Base-by-base conservation (phyloP, 2,113 vertebrate genomes). In the Calyptomena viridis region DNA sequence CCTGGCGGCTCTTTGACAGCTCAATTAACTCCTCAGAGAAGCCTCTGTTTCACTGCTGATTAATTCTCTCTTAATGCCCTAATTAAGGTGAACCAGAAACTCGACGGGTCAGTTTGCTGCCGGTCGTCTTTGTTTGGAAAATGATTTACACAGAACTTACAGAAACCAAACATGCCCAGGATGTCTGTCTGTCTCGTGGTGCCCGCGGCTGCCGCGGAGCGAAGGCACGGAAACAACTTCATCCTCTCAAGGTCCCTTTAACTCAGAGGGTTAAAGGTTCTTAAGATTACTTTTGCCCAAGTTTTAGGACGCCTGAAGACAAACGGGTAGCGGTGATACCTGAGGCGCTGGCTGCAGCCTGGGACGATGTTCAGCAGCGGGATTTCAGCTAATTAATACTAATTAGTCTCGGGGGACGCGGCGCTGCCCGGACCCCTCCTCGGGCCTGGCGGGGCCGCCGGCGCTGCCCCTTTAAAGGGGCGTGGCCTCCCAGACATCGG, bases 221-320 rank as follows among this genome's bases (percentile, higher is more conserved):
- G 3, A 1, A 5, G n/a, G 60, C 3, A 1, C 0, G 33, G 10
- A 7, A 19, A 14, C 1, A 4, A 5, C 37, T 60, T 44, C n/a
- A n/a, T 37, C 14, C 28, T 63, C 39, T 42, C 39, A 8, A 21
- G 15, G 11, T 37, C 6, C 3, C 49, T 31, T 37, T 24, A 50
- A 53, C 14, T 16, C 37, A 3, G 4, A 2, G 0, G 52, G 27
- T 6, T 33, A 7, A 18, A 18, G 8, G 15, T 18, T 23, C 16
- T 4, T 6, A 3, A 2, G 50, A 8, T 31, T 22, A 4, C 8
- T 22, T 44, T 5, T 12, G 13, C 49, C 74, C 5, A 2, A 17
- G 5, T 14, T 18, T 5, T 2, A 6, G 40, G 52, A 3, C 33
- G 1, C 46, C 8, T 14, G 3, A 5, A 2, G 78, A 3, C 15